These are phyloP conservation scores for Zootoca vivipara DNA, from an alignment of 2,113 vertebrate genomes.

Conservation along the genomic window DNA sequence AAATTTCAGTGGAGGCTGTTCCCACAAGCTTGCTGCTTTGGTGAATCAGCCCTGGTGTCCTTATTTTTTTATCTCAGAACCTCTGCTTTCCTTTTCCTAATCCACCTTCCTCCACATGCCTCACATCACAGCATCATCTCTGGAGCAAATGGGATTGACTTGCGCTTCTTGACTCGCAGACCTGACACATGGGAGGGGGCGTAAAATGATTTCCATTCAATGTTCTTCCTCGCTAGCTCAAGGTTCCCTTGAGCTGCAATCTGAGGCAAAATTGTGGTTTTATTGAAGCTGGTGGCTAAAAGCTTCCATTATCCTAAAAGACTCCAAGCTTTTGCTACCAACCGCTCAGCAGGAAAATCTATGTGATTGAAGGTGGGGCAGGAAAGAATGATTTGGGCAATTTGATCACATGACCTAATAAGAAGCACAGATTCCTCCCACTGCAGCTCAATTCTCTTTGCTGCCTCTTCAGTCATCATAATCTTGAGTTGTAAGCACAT, in stretches of 20 bases:
- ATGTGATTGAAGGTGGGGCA: background rate
- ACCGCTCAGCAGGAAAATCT: fast-evolving
- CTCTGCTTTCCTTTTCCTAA: background rate
- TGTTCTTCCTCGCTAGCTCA: background rate
- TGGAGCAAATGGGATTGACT: background rate
- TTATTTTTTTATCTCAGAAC: background rate
- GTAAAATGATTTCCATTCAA: background rate
- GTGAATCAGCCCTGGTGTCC: background rate
- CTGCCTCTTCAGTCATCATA: background rate
- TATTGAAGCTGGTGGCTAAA: background rate
- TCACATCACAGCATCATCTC: background rate
- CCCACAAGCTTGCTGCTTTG: background rate
- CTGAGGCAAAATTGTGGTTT: background rate
- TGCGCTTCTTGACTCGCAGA: background rate
- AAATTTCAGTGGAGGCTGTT: background rate
- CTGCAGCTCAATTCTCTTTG: background rate
- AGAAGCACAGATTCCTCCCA: background rate
- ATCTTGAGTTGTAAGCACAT: background rate
- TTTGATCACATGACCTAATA: background rate
- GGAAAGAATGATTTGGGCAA: background rate
- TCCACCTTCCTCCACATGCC: too few relatives aligned
- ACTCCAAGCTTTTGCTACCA: background rate
- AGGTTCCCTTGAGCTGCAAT: background rate
- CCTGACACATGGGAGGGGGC: background rate
- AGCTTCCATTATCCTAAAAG: background rate